Evolutionary conservation across 2,888 invertebrate species (phyloP), one percentile per base, ranked within the genome.

Genomic region (Atethmia centrago): DNA sequence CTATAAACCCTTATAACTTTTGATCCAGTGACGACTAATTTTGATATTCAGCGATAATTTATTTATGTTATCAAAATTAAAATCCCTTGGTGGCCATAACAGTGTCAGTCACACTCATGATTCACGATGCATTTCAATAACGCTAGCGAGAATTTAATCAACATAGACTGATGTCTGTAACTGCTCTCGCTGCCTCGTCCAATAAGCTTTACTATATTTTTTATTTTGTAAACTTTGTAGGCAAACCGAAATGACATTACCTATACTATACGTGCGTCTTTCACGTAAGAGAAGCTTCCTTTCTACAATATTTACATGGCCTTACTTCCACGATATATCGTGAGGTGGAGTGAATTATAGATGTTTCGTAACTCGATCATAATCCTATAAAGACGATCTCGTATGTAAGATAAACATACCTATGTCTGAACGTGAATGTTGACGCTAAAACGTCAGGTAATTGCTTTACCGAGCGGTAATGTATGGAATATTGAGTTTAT

Each of bases 311-410:
- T 77, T 71, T 31, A 79, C 28, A 58, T 51, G 61, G 51, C 28
- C n/a, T n/a, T n/a, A n/a, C 55, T 75, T 61, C 66, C 51, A 45
- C 62, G 58, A 21, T 67, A 65, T 67, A 47, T 45, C 55, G 62
- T 25, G 42, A 66, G 65, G 36, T 42, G 45, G 19, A 71, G 62
- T 80, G 74, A 82, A 80, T 77, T 78, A 76, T 72, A 70, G 71
- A 78, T 71, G 62, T 63, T 67, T 25, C 61, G 16, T 85, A 85
- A 86, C 71, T 83, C 72, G 70, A 86, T 84, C 65, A 76, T 74
- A 77, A 77, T 74, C 65, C 80, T 25, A 81, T 85, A 83, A 77
- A 78, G 63, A 40, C 31, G 63, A 63, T 65, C 49, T 51, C 28
- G 55, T 69, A 12, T 68, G 45, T 47, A 49, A 25, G 12, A 62